Percentiles rank a stretch among this genome's conserved stretches.
Evolutionary conservation across 2,113 vertebrate genomes (phyloP).

Genomic region (Leptocoma aspasia): DNA sequence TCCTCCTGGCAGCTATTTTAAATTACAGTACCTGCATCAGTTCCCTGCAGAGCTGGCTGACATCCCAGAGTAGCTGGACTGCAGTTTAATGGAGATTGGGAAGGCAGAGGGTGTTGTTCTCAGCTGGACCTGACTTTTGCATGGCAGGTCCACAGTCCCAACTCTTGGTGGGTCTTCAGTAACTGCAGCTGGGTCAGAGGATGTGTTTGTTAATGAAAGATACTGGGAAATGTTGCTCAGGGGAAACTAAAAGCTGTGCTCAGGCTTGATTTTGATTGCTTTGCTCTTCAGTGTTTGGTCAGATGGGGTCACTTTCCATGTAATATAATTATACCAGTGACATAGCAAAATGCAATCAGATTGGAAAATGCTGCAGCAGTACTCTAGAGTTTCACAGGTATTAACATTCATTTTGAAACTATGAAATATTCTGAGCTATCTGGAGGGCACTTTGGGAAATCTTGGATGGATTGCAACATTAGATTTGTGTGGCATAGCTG

Average conservation of each 20-base stretch:
- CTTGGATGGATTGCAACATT: neutral
- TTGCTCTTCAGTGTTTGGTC: neutral
- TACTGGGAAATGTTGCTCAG: neutral
- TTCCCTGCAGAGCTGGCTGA: constrained; percentile 27
- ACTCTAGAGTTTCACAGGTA: neutral
- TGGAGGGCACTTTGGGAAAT: neutral
- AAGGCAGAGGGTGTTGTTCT: neutral
- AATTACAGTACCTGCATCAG: constrained; percentile 11
- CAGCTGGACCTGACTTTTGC: neutral
- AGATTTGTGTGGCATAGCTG: neutral
- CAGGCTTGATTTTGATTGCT: neutral
- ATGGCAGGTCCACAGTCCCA: neutral
- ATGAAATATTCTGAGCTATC: neutral
- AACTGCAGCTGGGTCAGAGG: neutral
- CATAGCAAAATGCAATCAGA: neutral
- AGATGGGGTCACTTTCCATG: neutral
- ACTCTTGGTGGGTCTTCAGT: neutral
- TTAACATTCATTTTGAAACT: neutral
- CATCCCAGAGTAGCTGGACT: neutral
- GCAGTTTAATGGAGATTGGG: neutral
- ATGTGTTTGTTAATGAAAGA: constrained; percentile 15
- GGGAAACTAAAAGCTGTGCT: neutral
- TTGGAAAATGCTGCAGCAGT: neutral
- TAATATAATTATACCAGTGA: neutral
- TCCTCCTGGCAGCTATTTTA: constrained; percentile 15